Conservation (phyloP, 2,888 invertebrate genomes). For the Orchesella flavescens region DNA sequence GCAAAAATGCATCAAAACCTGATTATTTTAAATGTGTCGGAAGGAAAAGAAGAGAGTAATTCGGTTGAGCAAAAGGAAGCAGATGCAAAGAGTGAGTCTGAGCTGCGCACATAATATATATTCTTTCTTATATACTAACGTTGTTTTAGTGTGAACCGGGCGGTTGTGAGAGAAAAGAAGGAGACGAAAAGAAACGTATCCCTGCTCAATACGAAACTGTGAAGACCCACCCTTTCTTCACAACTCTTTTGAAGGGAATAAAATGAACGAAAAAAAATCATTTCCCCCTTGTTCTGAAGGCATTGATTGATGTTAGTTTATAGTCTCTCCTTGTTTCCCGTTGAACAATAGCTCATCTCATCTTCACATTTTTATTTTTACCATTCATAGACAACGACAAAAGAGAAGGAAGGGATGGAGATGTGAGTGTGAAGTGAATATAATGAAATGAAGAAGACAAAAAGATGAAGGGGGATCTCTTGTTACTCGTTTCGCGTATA, state of each 20-base stretch:
- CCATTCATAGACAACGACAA: conserved; percentile 25
- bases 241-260: conserved; percentile 10
- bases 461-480: conserved; percentile 17
- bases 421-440: neutral
- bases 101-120: neutral
- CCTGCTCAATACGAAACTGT: too few relatives aligned
- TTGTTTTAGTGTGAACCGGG: conserved; percentile 6
- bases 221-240: conserved; percentile 49
- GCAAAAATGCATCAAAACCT: too few relatives aligned
- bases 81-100: conserved; percentile 19
- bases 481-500: conserved; percentile 41
- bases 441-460: neutral
- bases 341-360: conserved; percentile 42
- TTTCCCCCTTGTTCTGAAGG: conserved; percentile 34
- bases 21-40: too few relatives aligned
- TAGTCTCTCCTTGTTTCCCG: conserved; percentile 26
- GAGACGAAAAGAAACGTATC: neutral
- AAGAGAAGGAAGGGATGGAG: conserved; percentile 25
- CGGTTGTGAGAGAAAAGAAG: conserved; percentile 13
- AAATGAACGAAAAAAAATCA: neutral
- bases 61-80: conserved; percentile 16
- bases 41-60: too few relatives aligned
- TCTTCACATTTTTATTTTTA: conserved; percentile 22
- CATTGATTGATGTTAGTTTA: conserved; percentile 51
- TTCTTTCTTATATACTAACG: neutral